phyloP scores from a whole-genome alignment of 2,797 vertebrate species.

The Vireo griseus region DNA sequence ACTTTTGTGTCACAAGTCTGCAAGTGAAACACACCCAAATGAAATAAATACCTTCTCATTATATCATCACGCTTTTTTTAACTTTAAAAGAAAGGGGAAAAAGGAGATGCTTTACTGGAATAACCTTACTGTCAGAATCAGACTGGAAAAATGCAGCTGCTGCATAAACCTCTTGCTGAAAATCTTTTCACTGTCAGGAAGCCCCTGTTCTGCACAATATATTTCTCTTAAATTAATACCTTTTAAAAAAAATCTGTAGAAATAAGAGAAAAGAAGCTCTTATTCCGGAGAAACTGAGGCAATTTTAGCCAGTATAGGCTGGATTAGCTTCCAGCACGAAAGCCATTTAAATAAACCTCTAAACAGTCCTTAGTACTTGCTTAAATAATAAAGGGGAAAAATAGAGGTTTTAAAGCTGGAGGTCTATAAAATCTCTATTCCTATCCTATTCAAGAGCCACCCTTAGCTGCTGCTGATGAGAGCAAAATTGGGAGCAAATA shows the following conservation, averaged over 20 bases:
- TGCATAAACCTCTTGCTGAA: background rate
- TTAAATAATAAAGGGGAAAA: conserved; percentile 31
- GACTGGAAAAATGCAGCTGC: background rate
- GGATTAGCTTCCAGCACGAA: background rate
- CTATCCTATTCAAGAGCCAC: conserved; percentile 12
- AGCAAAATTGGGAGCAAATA: conserved; percentile 58
- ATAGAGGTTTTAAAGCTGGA: background rate
- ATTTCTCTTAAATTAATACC: background rate
- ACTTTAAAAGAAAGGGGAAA: background rate
- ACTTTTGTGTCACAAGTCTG: background rate
- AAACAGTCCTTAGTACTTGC: conserved; percentile 36
- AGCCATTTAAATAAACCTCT: conserved; percentile 23
- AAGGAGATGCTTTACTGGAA: background rate
- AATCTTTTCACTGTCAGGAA: background rate
- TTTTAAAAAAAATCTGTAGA: background rate
- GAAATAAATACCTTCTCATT: conserved; percentile 1
- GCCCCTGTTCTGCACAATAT: background rate
- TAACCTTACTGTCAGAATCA: background rate
- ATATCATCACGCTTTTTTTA: background rate
- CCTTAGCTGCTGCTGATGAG: conserved; percentile 42
- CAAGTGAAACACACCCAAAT: background rate
- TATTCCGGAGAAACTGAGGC: background rate
- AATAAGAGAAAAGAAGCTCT: background rate
- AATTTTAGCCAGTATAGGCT: background rate
- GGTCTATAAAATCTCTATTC: conserved; percentile 46